Evolutionary conservation across 2,113 vertebrate genomes (phyloP).

Genomic region (Acanthochromis polyacanthus): DNA sequence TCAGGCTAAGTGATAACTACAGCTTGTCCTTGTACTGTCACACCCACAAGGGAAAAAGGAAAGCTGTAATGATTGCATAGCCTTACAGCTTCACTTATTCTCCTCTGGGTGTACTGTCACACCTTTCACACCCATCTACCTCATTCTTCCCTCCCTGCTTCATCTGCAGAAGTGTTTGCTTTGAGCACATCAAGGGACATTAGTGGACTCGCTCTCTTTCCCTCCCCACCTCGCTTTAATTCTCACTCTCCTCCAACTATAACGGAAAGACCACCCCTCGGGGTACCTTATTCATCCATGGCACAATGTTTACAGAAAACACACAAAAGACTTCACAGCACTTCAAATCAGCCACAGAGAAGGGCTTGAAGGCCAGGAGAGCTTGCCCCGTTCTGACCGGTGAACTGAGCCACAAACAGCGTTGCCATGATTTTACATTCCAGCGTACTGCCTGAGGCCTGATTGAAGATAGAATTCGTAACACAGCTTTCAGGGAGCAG

Average conservation of each 20-base stretch:
- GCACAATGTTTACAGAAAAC: constrained; percentile 84
- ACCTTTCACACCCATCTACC: constrained; percentile 28
- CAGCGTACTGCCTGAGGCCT: constrained; percentile 42
- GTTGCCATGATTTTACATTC: constrained; percentile 54
- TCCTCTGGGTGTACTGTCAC: neutral
- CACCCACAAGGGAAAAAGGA: neutral
- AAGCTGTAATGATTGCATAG: neutral
- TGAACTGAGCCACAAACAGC: constrained; percentile 71
- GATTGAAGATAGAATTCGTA: constrained; percentile 78
- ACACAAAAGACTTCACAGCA: constrained; percentile 67
- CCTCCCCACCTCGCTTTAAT: constrained; percentile 40
- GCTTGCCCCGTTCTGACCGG: constrained; percentile 59
- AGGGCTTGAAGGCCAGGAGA: constrained; percentile 31
- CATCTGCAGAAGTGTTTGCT: constrained; percentile 45
- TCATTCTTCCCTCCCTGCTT: neutral
- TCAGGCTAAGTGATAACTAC: neutral
- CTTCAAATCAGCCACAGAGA: constrained; percentile 68
- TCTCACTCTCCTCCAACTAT: constrained; percentile 49
- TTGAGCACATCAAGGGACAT: constrained; percentile 63
- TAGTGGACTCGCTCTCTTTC: constrained; percentile 41
- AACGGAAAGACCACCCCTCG: constrained; percentile 77
- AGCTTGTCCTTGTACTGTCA: neutral
- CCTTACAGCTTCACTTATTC: neutral
- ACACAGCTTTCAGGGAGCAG: constrained; percentile 38
- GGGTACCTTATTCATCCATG: constrained; percentile 71